Percentiles rank a stretch among this genome's conserved stretches.
Evolutionary conservation across 1,140 invertebrate genomes (phyloP).

Genomic region (Venturia canescens): DNA sequence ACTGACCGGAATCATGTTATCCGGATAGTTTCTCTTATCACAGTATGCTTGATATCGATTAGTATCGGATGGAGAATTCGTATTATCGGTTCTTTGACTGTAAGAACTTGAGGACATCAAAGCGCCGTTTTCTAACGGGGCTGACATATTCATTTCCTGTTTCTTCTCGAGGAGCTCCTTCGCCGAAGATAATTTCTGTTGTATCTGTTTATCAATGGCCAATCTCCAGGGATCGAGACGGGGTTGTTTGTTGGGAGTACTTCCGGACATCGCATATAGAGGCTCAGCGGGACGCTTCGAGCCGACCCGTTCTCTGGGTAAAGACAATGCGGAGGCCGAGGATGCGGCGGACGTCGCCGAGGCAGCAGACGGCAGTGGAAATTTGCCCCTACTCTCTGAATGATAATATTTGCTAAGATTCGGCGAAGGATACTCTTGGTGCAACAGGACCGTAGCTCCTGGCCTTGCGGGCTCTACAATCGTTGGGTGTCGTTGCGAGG

Average conservation of each 20-base stretch:
- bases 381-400: conserved; percentile 53
- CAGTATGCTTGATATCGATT: conserved; percentile 68
- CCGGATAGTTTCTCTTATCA: conserved; percentile 72
- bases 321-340: conserved; percentile 13
- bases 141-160: conserved; percentile 64
- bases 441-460: conserved; percentile 49
- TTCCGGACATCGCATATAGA: conserved; percentile 52
- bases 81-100: conserved; percentile 62
- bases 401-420: conserved; percentile 68
- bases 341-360: conserved; percentile 34
- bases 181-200: conserved; percentile 74
- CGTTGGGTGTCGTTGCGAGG: conserved; percentile 57
- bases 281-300: conserved; percentile 70
- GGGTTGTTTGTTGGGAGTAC: conserved; percentile 73
- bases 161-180: conserved; percentile 63
- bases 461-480: conserved; percentile 53
- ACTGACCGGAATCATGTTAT: conserved; percentile 56
- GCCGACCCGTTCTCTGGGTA: conserved; percentile 48
- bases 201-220: conserved; percentile 78
- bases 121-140: conserved; percentile 64
- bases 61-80: conserved; percentile 59
- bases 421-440: conserved; percentile 63
- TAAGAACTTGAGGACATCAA: conserved; percentile 57
- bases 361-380: conserved; percentile 28
- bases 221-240: conserved; percentile 77